Percentiles rank a stretch among this genome's conserved stretches.
These are phyloP conservation scores for Diplodus puntazzo DNA, from an alignment of 2,797 vertebrate species.

Conservation along the genomic window DNA sequence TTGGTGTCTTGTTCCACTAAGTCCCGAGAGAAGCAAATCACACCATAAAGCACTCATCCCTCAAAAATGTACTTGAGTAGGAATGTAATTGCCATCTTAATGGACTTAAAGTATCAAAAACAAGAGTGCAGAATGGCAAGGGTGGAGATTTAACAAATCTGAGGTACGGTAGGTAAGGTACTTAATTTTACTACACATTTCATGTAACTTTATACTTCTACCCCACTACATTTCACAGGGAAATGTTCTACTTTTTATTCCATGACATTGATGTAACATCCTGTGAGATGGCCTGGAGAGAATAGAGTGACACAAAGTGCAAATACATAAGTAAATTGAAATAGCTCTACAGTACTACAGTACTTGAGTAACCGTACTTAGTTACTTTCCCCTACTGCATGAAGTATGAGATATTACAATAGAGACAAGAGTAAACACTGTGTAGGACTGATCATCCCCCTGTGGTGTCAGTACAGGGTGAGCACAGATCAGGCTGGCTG, in stretches of 20 bases:
- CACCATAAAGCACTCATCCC: too few species aligned
- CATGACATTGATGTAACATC: neutral
- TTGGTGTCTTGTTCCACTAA: neutral
- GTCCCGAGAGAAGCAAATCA: neutral
- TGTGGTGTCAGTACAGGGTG: neutral
- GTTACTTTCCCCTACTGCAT: neutral
- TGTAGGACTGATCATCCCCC: neutral
- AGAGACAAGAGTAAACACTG: neutral
- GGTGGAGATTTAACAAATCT: neutral
- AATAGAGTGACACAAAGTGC: neutral
- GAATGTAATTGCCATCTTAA: neutral
- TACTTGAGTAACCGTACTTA: too few species aligned
- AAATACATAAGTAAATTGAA: neutral
- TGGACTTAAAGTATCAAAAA: too few species aligned
- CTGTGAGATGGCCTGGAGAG: neutral
- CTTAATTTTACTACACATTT: neutral
- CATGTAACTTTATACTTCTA: neutral
- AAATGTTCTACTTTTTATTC: neutral
- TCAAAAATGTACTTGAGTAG: neutral
- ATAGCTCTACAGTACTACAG: neutral
- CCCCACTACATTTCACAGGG: neutral
- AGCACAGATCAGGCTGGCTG: conserved; percentile 17
- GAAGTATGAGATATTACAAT: neutral
- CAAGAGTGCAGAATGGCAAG: too few species aligned
- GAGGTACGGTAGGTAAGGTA: neutral